Evolutionary conservation across 2,888 invertebrate species (phyloP).

Genomic region (Campoplex nolae): DNA sequence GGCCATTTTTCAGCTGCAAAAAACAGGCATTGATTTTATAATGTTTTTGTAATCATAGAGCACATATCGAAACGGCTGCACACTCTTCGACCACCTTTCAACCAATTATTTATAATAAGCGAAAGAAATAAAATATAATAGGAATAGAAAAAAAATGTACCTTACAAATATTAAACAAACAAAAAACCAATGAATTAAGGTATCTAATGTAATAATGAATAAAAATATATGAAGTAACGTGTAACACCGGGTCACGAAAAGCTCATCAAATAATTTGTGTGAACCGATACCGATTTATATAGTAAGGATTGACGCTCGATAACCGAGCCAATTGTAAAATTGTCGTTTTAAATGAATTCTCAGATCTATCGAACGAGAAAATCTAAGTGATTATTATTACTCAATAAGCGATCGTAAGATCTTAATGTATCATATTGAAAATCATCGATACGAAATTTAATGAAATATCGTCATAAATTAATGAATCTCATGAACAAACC

Average conservation of each 20-base stretch:
- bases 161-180: constrained; percentile 15
- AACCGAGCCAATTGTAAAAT: constrained; percentile 18
- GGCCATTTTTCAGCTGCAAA: constrained; percentile 40
- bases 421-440: constrained; percentile 51
- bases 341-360: not conserved
- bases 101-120: constrained; percentile 6
- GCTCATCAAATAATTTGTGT: constrained; percentile 60
- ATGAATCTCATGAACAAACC: not conserved
- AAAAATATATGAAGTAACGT: constrained; percentile 26
- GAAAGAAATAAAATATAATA: constrained; percentile 3
- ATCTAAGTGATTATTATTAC: constrained; percentile 1
- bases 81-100: constrained; percentile 44
- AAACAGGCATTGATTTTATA: constrained; percentile 60
- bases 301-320: constrained; percentile 25
- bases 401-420: constrained; percentile 43
- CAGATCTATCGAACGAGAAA: not conserved
- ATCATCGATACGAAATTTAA: constrained; percentile 30
- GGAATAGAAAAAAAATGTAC: constrained; percentile 41
- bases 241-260: constrained; percentile 32
- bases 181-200: constrained; percentile 31
- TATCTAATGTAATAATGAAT: constrained; percentile 32
- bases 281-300: constrained; percentile 35
- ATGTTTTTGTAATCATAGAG: constrained; percentile 58
- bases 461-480: constrained; percentile 30
- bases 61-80: constrained; percentile 46